A percentile compares a stretch with the other conserved stretches of the same genome.
These are phyloP conservation scores for Chrysina gloriosa DNA, from an alignment of 2,888 invertebrate genomes.

Conservation along the genomic window DNA sequence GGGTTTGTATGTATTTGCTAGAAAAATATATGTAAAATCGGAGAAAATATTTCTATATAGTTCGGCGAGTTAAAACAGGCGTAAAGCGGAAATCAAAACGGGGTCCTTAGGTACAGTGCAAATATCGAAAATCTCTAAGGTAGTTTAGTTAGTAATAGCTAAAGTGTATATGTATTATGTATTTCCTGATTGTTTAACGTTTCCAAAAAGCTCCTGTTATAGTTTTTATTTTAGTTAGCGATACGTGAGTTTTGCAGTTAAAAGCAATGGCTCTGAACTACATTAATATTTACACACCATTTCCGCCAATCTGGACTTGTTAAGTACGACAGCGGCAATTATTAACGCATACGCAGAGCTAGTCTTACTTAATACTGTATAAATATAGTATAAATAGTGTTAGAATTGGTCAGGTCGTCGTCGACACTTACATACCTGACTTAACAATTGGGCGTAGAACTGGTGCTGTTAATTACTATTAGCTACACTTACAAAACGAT, in stretches of 20 bases:
- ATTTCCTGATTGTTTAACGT: constrained; percentile 13
- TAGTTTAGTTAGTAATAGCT: neutral
- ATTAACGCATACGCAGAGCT: constrained; percentile 1
- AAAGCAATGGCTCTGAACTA: neutral
- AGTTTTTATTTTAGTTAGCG: neutral
- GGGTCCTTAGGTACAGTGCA: neutral
- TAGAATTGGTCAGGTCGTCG: neutral
- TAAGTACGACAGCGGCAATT: no score
- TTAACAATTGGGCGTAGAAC: neutral
- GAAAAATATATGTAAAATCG: neutral
- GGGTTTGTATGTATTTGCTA: neutral
- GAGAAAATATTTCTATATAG: neutral
- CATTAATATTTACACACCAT: constrained; percentile 17
- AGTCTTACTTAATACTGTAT: neutral
- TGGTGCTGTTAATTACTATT: constrained; percentile 3
- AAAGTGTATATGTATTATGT: constrained; percentile 8
- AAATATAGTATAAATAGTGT: constrained; percentile 5
- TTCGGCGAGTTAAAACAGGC: no score
- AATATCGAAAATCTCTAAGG: no score
- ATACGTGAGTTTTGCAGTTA: neutral
- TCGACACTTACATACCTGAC: constrained; percentile 7
- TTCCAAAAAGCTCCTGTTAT: constrained; percentile 5
- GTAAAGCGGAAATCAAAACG: no score
- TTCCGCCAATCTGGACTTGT: no score
- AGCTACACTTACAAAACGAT: neutral